A percentile compares a stretch with the other conserved stretches of the same genome.
phyloP scores from a whole-genome alignment of 2,113 vertebrate genomes.

The Pelecanoides urinatrix region DNA sequence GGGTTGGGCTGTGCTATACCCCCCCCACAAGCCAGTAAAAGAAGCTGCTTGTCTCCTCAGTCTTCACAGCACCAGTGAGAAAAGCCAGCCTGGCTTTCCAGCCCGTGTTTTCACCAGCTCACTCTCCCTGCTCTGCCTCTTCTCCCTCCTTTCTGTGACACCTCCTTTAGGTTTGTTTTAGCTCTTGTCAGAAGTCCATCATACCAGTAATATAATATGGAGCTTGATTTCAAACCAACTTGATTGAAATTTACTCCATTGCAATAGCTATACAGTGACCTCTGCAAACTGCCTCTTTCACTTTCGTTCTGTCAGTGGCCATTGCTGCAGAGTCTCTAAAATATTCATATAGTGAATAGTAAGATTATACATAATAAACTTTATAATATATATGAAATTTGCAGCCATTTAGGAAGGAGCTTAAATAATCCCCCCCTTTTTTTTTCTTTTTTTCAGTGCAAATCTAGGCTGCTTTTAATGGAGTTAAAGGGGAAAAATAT shows the following conservation, averaged over 20 bases:
- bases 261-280: background rate
- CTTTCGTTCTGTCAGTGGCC: background rate
- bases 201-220: background rate
- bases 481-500: background rate
- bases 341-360: background rate
- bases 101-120: background rate
- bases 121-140: background rate
- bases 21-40: background rate
- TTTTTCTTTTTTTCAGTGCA: background rate
- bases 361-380: background rate
- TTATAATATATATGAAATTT: background rate
- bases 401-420: background rate
- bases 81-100: background rate
- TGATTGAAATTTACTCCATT: background rate
- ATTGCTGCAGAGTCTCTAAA: rapidly evolving
- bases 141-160: background rate
- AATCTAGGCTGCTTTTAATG: background rate
- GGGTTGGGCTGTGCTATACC: background rate
- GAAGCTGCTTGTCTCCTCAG: background rate
- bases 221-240: background rate
- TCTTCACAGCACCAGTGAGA: background rate
- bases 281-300: background rate
- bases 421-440: background rate
- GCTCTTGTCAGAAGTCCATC: background rate
- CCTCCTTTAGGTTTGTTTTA: background rate